phyloP scores from a whole-genome alignment of 2,113 vertebrate species.

The Rhinolophus ferrumequinum region DNA sequence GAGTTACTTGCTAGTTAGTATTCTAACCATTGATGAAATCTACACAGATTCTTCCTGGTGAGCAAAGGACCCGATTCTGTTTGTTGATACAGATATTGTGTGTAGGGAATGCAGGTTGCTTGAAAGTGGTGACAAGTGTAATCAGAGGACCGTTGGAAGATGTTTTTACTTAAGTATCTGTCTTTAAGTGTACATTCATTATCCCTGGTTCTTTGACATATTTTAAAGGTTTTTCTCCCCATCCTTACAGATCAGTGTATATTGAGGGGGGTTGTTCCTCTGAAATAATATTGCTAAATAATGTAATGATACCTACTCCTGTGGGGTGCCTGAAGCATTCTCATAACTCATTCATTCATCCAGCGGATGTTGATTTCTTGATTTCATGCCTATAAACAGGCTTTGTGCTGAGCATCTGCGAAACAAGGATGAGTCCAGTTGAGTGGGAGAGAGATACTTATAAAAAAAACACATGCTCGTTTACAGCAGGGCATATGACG shows the following conservation, averaged over 20 bases:
- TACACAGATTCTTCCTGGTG: neutral
- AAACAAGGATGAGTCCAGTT: neutral
- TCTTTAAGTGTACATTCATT: neutral
- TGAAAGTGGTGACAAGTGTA: neutral
- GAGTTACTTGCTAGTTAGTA: neutral
- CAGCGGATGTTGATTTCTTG: neutral
- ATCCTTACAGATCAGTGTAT: neutral
- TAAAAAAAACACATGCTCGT: neutral
- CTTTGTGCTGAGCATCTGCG: neutral
- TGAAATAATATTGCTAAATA: neutral
- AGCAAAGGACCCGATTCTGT: neutral
- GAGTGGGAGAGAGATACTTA: neutral
- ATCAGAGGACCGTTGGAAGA: neutral
- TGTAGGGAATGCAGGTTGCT: neutral
- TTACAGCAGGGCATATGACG: fast-evolving
- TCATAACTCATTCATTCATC: neutral
- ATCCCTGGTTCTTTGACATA: neutral
- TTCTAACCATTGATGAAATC: neutral
- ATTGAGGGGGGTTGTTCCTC: neutral
- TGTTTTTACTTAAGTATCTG: neutral
- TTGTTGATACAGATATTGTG: neutral
- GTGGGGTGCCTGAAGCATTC: neutral
- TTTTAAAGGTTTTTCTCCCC: neutral
- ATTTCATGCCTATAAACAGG: neutral
- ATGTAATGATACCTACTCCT: neutral